Percentiles rank a stretch among this genome's conserved stretches.
These are phyloP conservation scores for Manis crassicaudata DNA, from an alignment of 2,797 vertebrate species.

Conservation along the genomic window DNA sequence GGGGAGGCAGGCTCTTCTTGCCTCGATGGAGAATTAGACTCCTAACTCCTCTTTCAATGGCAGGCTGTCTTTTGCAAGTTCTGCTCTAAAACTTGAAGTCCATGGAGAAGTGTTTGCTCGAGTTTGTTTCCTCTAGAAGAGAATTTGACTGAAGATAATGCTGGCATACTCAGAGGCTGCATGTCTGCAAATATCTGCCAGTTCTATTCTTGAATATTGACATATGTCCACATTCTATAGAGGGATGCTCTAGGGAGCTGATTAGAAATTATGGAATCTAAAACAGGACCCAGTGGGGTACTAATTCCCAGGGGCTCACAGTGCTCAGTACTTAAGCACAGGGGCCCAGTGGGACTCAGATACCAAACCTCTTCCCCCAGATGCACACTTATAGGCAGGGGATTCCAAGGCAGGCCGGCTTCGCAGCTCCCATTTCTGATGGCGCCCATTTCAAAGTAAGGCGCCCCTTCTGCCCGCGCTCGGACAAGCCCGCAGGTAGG, in stretches of 20 bases:
- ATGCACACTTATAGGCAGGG: rapidly evolving
- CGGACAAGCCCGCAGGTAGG: slow-evolving; percentile 34
- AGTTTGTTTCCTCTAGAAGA: slow-evolving; percentile 39
- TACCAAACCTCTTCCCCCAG: not conserved
- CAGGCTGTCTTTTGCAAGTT: slow-evolving; percentile 15
- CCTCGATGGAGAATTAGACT: rapidly evolving
- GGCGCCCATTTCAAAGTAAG: not conserved
- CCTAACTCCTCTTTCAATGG: not conserved
- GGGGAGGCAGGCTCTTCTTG: not conserved
- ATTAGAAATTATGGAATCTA: not conserved
- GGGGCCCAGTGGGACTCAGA: not conserved
- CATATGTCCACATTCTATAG: slow-evolving; percentile 51
- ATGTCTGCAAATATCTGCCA: slow-evolving; percentile 63
- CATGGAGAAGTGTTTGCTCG: not conserved
- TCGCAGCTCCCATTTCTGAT: not conserved
- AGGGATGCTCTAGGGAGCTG: not conserved
- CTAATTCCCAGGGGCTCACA: not conserved
- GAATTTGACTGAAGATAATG: slow-evolving; percentile 55
- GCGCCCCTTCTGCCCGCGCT: not conserved
- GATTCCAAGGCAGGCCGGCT: not conserved
- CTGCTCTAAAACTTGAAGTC: slow-evolving; percentile 50
- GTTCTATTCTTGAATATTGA: slow-evolving; percentile 70
- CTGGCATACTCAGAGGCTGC: slow-evolving; percentile 46
- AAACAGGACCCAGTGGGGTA: not conserved
- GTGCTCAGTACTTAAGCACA: rapidly evolving